These are phyloP conservation scores for Spongilla lacustris DNA, from an alignment of 37 sponge, comb jelly and placozoan genomes.

Conservation along the genomic window DNA sequence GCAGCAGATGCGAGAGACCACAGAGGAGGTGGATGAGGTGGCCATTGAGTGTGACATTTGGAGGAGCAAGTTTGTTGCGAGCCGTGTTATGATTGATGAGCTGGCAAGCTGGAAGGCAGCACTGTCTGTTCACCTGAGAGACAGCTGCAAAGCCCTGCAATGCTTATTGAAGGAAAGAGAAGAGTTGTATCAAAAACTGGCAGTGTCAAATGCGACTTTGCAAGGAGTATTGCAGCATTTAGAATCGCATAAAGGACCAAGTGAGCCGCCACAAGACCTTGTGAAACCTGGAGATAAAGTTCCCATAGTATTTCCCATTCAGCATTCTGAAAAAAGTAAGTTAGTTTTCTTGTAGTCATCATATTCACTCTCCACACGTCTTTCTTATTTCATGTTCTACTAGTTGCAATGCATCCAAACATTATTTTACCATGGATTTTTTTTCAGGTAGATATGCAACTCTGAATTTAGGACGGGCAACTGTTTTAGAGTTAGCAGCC, in stretches of 20 bases:
- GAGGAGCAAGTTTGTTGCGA: conserved; percentile 78
- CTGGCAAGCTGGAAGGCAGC: conserved; percentile 51
- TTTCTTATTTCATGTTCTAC: neutral
- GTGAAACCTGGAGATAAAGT: neutral
- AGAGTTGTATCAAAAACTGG: neutral
- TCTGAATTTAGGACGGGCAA: neutral
- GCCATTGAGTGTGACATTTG: conserved; percentile 75
- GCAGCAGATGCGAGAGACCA: conserved; percentile 43
- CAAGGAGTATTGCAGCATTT: neutral
- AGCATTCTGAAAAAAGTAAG: conserved; percentile 10
- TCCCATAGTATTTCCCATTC: conserved; percentile 19
- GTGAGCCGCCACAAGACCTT: neutral
- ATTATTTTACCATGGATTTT: neutral
- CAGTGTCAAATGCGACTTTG: neutral
- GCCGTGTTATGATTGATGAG: conserved; percentile 76
- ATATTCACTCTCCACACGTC: neutral
- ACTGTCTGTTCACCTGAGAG: conserved; percentile 23
- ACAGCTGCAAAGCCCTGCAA: conserved; percentile 40
- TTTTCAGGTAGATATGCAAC: neutral
- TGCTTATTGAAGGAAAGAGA: conserved; percentile 24
- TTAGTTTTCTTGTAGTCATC: neutral
- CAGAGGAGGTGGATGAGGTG: conserved; percentile 64
- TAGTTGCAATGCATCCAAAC: too few relatives aligned
- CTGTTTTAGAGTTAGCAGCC: conserved; percentile 25
- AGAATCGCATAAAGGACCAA: neutral